These are phyloP conservation scores for Chalcis sispes DNA, from an alignment of 2,888 invertebrate genomes.

Conservation along the genomic window DNA sequence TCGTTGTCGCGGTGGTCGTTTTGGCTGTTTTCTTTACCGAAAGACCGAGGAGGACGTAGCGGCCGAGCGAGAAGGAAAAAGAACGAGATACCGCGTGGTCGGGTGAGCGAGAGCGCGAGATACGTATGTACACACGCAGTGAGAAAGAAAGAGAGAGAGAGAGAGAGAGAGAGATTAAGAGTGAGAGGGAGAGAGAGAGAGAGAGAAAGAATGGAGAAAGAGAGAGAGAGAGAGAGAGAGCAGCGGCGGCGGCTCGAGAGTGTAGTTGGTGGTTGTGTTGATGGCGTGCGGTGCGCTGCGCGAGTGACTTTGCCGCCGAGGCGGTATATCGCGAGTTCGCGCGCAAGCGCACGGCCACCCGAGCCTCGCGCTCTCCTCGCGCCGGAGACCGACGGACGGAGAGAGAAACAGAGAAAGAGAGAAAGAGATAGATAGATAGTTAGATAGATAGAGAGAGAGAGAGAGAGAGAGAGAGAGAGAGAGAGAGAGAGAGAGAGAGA, in stretches of 20 bases:
- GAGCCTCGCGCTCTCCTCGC: no score
- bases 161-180: slow-evolving; percentile 26
- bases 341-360: neutral
- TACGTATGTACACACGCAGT: slow-evolving; percentile 1
- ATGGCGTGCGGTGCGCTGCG: slow-evolving; percentile 75
- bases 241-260: neutral
- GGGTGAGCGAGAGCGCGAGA: neutral
- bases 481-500: no score
- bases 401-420: slow-evolving; percentile 29
- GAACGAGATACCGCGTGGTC: slow-evolving; percentile 26
- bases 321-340: slow-evolving; percentile 67
- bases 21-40: no score
- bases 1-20: no score
- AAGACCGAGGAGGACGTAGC: no score
- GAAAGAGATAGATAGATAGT: no score
- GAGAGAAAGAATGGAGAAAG: slow-evolving; percentile 20
- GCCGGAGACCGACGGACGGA: no score
- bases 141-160: slow-evolving; percentile 15
- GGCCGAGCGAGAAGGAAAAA: no score
- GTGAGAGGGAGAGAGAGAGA: slow-evolving; percentile 29
- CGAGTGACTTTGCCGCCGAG: slow-evolving; percentile 73
- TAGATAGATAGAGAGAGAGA: no score
- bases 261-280: slow-evolving; percentile 69
- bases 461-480: no score
- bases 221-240: slow-evolving; percentile 5